A percentile compares a stretch with the other conserved stretches of the same genome.
Conservation (phyloP, 1,140 invertebrate species). For the Venturia canescens region DNA sequence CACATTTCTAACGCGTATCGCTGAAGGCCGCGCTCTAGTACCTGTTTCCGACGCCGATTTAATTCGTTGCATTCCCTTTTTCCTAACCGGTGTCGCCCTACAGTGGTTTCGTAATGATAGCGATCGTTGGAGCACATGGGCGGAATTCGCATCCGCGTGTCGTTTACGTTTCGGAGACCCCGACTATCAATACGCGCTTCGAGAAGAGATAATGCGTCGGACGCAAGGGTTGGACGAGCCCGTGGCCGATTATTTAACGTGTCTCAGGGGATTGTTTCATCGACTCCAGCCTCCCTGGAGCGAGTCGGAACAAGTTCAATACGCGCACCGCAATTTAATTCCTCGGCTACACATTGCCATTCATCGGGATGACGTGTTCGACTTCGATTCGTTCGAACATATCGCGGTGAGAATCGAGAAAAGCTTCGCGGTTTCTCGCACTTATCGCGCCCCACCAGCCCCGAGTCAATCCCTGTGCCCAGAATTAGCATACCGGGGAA, state of each 20-base stretch:
- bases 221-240: constrained; percentile 49
- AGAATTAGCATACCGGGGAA: background rate
- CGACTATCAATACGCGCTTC: constrained; percentile 43
- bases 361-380: constrained; percentile 16
- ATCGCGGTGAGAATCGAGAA: constrained; percentile 4
- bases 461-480: background rate
- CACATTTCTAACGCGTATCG: background rate
- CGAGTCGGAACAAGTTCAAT: constrained; percentile 36
- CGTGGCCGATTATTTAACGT: constrained; percentile 51
- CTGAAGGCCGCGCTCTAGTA: constrained; percentile 42
- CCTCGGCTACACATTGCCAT: constrained; percentile 41
- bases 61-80: constrained; percentile 50
- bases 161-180: constrained; percentile 34
- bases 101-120: constrained; percentile 17
- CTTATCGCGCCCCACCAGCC: background rate
- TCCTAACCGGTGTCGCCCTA: constrained; percentile 44
- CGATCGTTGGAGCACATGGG: background rate
- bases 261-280: constrained; percentile 39
- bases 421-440: background rate
- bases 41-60: constrained; percentile 34
- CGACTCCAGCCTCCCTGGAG: constrained; percentile 41
- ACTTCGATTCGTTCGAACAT: constrained; percentile 41
- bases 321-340: constrained; percentile 49
- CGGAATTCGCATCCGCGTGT: background rate
- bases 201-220: constrained; percentile 43